phyloP scores from a whole-genome alignment of 2,113 vertebrate genomes.

The human (Homo sapiens) region GRCh38 chrX:7020001-7020500 shows the following conservation, averaged over 20 bases:
- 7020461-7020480: no score
- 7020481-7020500: neutral
- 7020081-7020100: neutral
- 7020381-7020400: no score
- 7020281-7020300: neutral
- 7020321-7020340: no score
- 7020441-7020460: no score
- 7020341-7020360: no score
- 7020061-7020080: neutral
- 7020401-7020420: no score
- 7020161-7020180: neutral
- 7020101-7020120: neutral
- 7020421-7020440: fast-evolving
- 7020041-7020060: neutral
- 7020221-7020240: neutral
- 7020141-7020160: neutral
- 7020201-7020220: neutral
- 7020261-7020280: neutral
- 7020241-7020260: neutral
- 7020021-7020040: neutral
- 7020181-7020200: neutral
- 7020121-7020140: fast-evolving
- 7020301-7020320: neutral
- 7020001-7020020: neutral
- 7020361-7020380: neutral